These are phyloP conservation scores for Oeneis ivallda DNA, from an alignment of 2,888 invertebrate genomes.

Conservation along the genomic window DNA sequence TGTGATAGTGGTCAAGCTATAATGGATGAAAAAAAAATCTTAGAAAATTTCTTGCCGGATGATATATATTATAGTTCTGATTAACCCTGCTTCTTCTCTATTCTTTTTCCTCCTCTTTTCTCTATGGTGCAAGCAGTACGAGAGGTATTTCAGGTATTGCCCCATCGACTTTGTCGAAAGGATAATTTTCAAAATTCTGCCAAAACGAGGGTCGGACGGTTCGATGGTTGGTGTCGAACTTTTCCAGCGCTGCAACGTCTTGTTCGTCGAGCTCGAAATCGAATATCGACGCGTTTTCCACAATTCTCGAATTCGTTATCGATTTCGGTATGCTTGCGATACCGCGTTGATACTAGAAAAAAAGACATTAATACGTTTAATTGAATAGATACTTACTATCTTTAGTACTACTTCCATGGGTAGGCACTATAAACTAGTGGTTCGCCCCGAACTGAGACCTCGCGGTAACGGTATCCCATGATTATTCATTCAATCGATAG, in stretches of 20 bases:
- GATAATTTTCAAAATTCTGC: slow-evolving; percentile 55
- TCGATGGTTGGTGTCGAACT: slow-evolving; percentile 60
- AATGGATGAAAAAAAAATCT: too few species aligned
- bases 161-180: slow-evolving; percentile 51
- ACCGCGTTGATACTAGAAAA: slow-evolving; percentile 62
- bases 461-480: too few species aligned
- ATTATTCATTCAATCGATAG: too few species aligned
- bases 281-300: slow-evolving; percentile 67
- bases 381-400: too few species aligned
- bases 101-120: too few species aligned
- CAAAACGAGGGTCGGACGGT: slow-evolving; percentile 53
- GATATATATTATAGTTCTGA: too few species aligned
- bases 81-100: too few species aligned
- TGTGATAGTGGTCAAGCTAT: too few species aligned
- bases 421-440: too few species aligned
- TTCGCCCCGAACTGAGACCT: too few species aligned
- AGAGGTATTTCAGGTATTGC: background rate
- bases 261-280: slow-evolving; percentile 57
- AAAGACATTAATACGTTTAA: background rate
- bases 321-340: slow-evolving; percentile 63
- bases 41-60: too few species aligned
- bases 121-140: background rate
- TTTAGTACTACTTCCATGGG: too few species aligned
- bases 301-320: slow-evolving; percentile 51
- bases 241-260: slow-evolving; percentile 51